Base-by-base conservation (phyloP, 2,113 vertebrate species). In the Opisthocomus hoazin region DNA sequence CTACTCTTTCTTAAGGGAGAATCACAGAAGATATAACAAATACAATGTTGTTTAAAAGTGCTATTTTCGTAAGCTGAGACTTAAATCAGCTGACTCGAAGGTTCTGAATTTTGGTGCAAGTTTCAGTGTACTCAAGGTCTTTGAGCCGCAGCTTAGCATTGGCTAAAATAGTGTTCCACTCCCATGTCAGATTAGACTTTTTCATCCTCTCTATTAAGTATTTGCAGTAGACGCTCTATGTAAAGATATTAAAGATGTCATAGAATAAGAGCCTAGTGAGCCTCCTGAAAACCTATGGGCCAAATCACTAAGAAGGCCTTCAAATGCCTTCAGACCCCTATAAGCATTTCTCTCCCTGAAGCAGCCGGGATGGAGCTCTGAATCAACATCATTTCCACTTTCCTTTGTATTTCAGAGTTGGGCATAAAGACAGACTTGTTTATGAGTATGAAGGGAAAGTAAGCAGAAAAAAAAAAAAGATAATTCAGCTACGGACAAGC, bases 351-450 rank as follows among this genome's bases (percentile, higher is more conserved):
- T 61, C 19, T 75, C 57, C 61, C 48, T 32, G 39, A 73, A 71
- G 53, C 48, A 87, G 46, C 53, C 37, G 69, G 54, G 37, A 56
- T 57, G n/a, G 56, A 58, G 39, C 32, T 76, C 77, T 69, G 74
- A 83, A 89, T 73, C 57, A 76, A 61, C 32, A 87, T 14, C 15
- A 92, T 27, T 89, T 69, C 54, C 66, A 29, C 63, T 66, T 74
- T 73, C 80, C 77, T 87, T 60, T 80, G 45, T 81, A 76, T 84
- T 89, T 91, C 74, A 79, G 57, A 83, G 63, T 58, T 9, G 65
- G 77, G 61, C 84, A 65, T 61, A 53, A 93, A 91, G 87, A 94
- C 84, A 94, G 91, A 87, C 87, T 94, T 94, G 81, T 89, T 96
- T 94, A 78, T 73, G 58, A 19, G 37, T 41, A 85, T 12, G 14